These are phyloP conservation scores for Phyto melanocephala DNA, from an alignment of 2,888 invertebrate genomes.

Conservation along the genomic window DNA sequence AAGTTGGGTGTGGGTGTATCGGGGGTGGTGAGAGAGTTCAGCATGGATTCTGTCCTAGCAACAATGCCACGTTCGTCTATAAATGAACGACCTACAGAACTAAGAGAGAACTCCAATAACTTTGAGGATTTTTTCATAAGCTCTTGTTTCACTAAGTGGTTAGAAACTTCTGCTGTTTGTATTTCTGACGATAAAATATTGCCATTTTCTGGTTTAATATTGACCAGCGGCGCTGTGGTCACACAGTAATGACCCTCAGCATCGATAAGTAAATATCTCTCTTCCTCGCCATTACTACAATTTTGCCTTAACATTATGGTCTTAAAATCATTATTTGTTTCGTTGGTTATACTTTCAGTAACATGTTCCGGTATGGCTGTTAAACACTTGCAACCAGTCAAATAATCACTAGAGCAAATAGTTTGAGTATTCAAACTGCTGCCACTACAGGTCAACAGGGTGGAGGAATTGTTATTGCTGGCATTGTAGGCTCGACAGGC, in stretches of 20 bases:
- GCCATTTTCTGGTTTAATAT: slow-evolving; percentile 46
- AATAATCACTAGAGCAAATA: slow-evolving; percentile 69
- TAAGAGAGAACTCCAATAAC: slow-evolving; percentile 77
- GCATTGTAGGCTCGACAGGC: slow-evolving; percentile 67
- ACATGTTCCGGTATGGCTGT: slow-evolving; percentile 77
- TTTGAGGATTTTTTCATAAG: slow-evolving; percentile 66
- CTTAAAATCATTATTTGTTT: slow-evolving; percentile 41
- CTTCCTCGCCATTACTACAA: slow-evolving; percentile 31
- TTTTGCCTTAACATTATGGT: slow-evolving; percentile 58
- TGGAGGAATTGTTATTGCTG: slow-evolving; percentile 68
- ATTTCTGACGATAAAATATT: slow-evolving; percentile 4
- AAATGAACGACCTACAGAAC: slow-evolving; percentile 78
- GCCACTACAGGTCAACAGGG: slow-evolving; percentile 74
- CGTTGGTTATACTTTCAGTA: slow-evolving; percentile 47
- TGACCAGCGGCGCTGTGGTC: slow-evolving; percentile 43
- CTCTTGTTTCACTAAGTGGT: background rate
- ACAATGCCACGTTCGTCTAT: slow-evolving; percentile 74
- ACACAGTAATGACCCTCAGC: slow-evolving; percentile 61
- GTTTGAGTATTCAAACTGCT: slow-evolving; percentile 74
- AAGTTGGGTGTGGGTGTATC: slow-evolving; percentile 85
- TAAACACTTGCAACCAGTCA: slow-evolving; percentile 75
- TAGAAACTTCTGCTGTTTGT: background rate
- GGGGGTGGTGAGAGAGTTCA: slow-evolving; percentile 80
- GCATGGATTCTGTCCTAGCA: slow-evolving; percentile 62
- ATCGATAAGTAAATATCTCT: slow-evolving; percentile 59